phyloP scores from a whole-genome alignment of 1,140 invertebrate species.

The Aleiodes sp. region DNA sequence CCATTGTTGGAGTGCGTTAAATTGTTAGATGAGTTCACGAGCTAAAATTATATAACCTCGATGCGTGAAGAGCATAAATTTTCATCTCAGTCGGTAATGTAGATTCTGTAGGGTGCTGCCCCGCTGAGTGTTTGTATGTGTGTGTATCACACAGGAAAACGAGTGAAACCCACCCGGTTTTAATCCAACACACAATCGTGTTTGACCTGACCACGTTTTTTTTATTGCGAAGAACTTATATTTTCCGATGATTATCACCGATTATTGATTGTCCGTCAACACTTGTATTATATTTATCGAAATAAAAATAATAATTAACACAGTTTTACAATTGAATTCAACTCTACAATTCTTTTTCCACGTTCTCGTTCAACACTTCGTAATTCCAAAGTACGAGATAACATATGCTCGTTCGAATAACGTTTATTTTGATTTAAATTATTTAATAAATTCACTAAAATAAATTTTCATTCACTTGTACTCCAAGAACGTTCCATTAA shows the following conservation, averaged over 20 bases:
- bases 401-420: neutral
- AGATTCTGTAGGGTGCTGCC: neutral
- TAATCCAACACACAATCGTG: neutral
- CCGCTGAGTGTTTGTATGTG: neutral
- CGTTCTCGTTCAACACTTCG: neutral
- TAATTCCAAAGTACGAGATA: neutral
- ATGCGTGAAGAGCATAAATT: conserved; percentile 9
- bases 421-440: neutral
- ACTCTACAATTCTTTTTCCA: neutral
- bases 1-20: neutral
- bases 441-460: neutral
- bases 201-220: neutral
- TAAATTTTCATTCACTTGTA: neutral
- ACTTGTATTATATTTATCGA: too few species aligned
- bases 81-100: conserved; percentile 1
- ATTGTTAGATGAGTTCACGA: neutral
- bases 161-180: neutral
- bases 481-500: neutral
- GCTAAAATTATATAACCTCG: conserved; percentile 33
- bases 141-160: neutral
- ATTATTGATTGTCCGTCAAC: neutral
- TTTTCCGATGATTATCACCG: neutral
- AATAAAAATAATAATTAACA: too few species aligned
- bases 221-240: neutral
- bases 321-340: too few species aligned